Base-by-base conservation (phyloP, 2,113 vertebrate species). In the Vimba vimba region DNA sequence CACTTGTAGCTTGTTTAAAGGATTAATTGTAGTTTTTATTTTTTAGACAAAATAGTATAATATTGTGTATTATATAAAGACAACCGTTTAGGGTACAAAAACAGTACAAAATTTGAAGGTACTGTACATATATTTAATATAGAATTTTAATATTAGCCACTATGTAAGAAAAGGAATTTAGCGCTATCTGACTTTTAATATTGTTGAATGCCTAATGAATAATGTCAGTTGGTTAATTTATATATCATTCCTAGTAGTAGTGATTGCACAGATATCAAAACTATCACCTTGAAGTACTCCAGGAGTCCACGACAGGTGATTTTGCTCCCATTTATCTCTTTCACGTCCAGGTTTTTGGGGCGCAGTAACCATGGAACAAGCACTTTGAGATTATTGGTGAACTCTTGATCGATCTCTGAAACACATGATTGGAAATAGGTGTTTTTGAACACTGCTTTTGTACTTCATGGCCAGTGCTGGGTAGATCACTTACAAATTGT, bases 271-370 rank as follows among this genome's bases (percentile, higher is more conserved):
- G 6, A 45, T 13, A 45, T n/a, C 39, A 45, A 73, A 43, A n/a
- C 36, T 33, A 84, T 87, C 87, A 99, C 98, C 97, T 99, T 99
- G 90, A 99, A 99, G 91, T 98, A 99, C 87, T 99, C 98, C 93
- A 99, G 90, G 82, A 99, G 96, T 88, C 98, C 98, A 86, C 98
- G 95, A 87, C 98, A 99, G 87, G 97, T 99, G 94, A 99, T 99
- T 11, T 97, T 95, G 91, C 97, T 99, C 64, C 97, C 98, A 69
- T 99, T 99, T 94, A 99, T 99, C 94, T 99, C 97, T 92, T 99
- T 99, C 82, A 99, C 91, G 0, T 99, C 98, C 87, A 99, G 94
- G 93, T 92, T 98, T 36, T 94, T 91, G 0, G 98, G 97, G 88
- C 96, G 96, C 66, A 99, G 96, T 0, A 99, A 96, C 97, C 97